Percentiles rank a stretch among this genome's conserved stretches.
Evolutionary conservation across 1,140 invertebrate species (phyloP).

Genomic region (Manduca sexta): DNA sequence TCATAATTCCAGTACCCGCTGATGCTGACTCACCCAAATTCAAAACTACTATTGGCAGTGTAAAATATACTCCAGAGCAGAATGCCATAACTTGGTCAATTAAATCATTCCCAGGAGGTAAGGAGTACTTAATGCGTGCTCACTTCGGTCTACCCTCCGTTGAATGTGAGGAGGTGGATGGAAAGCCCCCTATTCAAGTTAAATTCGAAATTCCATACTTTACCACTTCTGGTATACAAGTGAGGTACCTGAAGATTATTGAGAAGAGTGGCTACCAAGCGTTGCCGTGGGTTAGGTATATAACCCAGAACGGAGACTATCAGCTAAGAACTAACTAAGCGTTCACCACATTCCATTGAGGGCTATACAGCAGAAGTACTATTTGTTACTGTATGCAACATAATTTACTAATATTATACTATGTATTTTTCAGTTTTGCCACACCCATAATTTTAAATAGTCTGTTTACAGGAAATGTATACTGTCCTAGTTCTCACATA

Average conservation of each 20-base stretch:
- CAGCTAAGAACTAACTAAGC: constrained; percentile 94
- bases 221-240: constrained; percentile 99
- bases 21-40: constrained; percentile 99
- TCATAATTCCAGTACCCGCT: constrained; percentile 97
- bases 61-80: constrained; percentile 98
- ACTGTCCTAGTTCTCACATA: too few species aligned
- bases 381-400: too few species aligned
- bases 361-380: background rate
- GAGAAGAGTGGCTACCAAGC: constrained; percentile 99
- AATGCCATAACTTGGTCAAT: constrained; percentile 99
- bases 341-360: constrained; percentile 20
- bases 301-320: constrained; percentile 99
- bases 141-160: constrained; percentile 99
- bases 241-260: constrained; percentile 99
- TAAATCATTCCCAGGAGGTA: constrained; percentile 99
- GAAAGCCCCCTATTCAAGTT: constrained; percentile 98
- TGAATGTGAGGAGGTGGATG: constrained; percentile 95
- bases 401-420: too few species aligned
- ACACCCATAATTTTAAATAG: too few species aligned
- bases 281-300: constrained; percentile 98
- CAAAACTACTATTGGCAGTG: constrained; percentile 98
- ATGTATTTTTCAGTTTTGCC: too few species aligned
- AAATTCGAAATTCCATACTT: constrained; percentile 99
- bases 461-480: too few species aligned
- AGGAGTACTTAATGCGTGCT: constrained; percentile 99